These are phyloP conservation scores for Taenioides sp. DNA, from an alignment of 2,797 vertebrate genomes.

Conservation along the genomic window DNA sequence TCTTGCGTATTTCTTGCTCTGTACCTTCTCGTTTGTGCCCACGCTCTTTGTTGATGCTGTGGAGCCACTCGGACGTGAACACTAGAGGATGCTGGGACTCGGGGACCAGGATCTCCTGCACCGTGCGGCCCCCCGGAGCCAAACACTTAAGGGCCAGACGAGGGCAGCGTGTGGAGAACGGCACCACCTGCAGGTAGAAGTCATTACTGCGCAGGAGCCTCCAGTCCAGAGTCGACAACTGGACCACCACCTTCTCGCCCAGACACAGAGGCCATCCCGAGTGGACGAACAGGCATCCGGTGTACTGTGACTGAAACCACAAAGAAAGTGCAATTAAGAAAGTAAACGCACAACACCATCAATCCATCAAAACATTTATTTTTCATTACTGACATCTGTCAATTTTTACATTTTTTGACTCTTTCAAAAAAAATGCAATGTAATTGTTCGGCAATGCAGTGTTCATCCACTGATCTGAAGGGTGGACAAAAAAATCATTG, in stretches of 20 bases:
- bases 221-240: constrained; percentile 91
- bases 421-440: too few relatives aligned
- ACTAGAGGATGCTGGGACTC: constrained; percentile 86
- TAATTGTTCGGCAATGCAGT: too few relatives aligned
- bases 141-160: constrained; percentile 88
- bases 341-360: background rate
- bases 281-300: constrained; percentile 90
- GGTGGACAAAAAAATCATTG: too few relatives aligned
- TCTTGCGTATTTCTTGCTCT: background rate
- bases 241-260: constrained; percentile 88
- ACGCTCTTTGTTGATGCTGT: constrained; percentile 89
- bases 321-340: background rate
- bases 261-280: constrained; percentile 92
- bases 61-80: constrained; percentile 91
- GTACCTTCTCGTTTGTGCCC: constrained; percentile 80
- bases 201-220: constrained; percentile 86
- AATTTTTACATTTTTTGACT: too few relatives aligned
- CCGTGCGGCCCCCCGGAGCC: constrained; percentile 84
- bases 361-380: background rate
- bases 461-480: too few relatives aligned
- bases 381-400: too few relatives aligned
- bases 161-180: constrained; percentile 86
- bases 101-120: constrained; percentile 86
- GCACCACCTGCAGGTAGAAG: constrained; percentile 94
- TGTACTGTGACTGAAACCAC: constrained; percentile 84